Percentiles rank a stretch among this genome's conserved stretches.
These are phyloP conservation scores for Tenthredo notha DNA, from an alignment of 2,888 invertebrate species.

Conservation along the genomic window DNA sequence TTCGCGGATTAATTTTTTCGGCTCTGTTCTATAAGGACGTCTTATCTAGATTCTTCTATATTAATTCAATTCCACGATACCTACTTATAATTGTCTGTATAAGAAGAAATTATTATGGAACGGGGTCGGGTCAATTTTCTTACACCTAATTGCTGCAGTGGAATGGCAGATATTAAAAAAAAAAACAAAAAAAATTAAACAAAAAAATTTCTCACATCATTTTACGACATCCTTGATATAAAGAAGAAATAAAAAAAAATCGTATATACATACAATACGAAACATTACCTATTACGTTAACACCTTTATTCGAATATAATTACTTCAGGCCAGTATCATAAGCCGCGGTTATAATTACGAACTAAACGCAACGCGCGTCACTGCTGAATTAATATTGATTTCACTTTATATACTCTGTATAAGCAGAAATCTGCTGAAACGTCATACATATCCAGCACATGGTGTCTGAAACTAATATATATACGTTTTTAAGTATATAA, in stretches of 20 bases:
- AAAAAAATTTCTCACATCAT: background rate
- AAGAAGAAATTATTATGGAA: background rate
- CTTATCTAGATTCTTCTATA: background rate
- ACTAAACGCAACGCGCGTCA: background rate
- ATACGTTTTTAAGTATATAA: background rate
- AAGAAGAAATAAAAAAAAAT: background rate
- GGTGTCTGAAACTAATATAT: background rate
- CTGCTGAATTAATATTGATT: slow-evolving; percentile 26
- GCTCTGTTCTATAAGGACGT: background rate
- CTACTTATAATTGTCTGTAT: background rate
- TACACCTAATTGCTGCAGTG: background rate
- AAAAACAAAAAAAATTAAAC: background rate
- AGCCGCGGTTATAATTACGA: background rate
- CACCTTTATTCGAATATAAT: background rate
- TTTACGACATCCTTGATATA: background rate
- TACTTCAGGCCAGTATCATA: too few species aligned
- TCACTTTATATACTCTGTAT: background rate
- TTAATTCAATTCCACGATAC: background rate
- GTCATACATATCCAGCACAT: background rate
- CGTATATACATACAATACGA: background rate
- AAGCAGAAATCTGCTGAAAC: background rate
- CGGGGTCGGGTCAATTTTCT: background rate
- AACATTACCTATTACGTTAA: background rate
- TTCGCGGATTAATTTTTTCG: background rate
- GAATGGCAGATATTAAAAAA: background rate